A percentile compares a stretch with the other conserved stretches of the same genome.
phyloP scores from a whole-genome alignment of 2,888 invertebrate genomes.

The Standfussiana lucernea region DNA sequence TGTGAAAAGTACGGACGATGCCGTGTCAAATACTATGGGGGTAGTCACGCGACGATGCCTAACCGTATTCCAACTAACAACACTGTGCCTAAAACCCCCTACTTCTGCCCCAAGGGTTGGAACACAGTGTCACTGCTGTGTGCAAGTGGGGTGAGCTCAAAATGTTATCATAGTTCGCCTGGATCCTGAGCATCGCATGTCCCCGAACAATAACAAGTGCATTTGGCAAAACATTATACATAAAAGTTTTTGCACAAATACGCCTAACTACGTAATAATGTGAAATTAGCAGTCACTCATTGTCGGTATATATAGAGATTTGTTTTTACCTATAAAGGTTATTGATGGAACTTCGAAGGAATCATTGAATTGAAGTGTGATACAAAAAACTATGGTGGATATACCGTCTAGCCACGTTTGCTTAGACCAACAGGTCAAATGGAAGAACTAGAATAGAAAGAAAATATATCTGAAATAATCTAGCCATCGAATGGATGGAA shows the following conservation, averaged over 20 bases:
- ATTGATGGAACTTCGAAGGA: slow-evolving; percentile 1
- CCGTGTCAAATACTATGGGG: slow-evolving; percentile 82
- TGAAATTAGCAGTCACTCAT: slow-evolving; percentile 60
- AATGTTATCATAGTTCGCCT: slow-evolving; percentile 79
- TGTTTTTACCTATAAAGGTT: not conserved
- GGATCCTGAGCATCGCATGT: slow-evolving; percentile 85
- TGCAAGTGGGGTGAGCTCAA: slow-evolving; percentile 61
- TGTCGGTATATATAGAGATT: slow-evolving; percentile 32
- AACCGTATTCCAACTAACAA: slow-evolving; percentile 67
- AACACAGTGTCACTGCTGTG: slow-evolving; percentile 58
- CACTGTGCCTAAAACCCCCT: slow-evolving; percentile 56
- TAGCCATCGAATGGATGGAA: not conserved
- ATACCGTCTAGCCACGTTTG: not conserved
- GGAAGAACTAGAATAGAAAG: not conserved
- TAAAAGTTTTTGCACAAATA: slow-evolving; percentile 66
- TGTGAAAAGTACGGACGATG: slow-evolving; percentile 85
- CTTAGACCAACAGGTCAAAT: not conserved
- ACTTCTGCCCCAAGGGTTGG: slow-evolving; percentile 9
- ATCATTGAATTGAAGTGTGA: not conserved
- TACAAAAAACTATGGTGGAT: not conserved
- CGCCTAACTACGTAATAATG: slow-evolving; percentile 66
- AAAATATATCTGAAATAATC: not conserved
- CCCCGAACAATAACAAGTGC: slow-evolving; percentile 84
- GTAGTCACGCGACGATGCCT: slow-evolving; percentile 80
- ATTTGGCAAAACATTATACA: slow-evolving; percentile 75